These are phyloP conservation scores for Halcyon leucocephala DNA, from an alignment of 2,797 vertebrate genomes.

Conservation along the genomic window DNA sequence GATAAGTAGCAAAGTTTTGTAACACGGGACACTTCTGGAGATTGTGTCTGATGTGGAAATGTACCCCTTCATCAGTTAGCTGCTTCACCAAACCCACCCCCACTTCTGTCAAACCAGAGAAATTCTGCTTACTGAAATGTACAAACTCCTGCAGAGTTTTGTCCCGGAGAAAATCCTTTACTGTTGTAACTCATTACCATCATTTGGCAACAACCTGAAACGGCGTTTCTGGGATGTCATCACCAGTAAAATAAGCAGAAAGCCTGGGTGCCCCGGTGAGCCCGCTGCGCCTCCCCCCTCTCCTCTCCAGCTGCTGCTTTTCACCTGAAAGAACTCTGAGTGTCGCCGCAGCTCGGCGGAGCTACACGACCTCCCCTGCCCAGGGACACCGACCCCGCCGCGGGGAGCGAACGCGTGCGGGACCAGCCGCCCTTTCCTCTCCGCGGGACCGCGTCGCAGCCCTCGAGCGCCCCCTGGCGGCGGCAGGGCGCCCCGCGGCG, in stretches of 20 bases:
- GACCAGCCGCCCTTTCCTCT: not conserved
- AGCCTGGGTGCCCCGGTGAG: accelerated
- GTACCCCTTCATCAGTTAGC: not conserved
- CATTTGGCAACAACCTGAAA: not conserved
- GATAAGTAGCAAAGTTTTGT: not conserved
- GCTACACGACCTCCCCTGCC: accelerated
- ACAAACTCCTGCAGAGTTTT: not conserved
- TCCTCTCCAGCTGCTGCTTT: too few species aligned
- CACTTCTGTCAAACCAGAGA: not conserved
- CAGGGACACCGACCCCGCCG: not conserved
- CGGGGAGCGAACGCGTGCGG: not conserved
- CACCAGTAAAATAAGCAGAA: not conserved
- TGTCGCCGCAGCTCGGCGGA: not conserved
- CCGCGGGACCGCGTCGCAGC: not conserved
- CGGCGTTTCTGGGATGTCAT: not conserved
- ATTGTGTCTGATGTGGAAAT: not conserved
- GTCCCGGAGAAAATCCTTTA: not conserved
- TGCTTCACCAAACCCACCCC: not conserved
- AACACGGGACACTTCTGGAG: not conserved
- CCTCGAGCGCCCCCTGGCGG: not conserved
- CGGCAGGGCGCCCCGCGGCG: too few species aligned
- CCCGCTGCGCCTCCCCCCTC: not conserved
- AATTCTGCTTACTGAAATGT: not conserved
- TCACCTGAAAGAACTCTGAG: not conserved
- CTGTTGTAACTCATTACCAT: not conserved